Evolutionary conservation across 2,888 invertebrate genomes (phyloP).

Genomic region (Hermaeophaga mercurialis): DNA sequence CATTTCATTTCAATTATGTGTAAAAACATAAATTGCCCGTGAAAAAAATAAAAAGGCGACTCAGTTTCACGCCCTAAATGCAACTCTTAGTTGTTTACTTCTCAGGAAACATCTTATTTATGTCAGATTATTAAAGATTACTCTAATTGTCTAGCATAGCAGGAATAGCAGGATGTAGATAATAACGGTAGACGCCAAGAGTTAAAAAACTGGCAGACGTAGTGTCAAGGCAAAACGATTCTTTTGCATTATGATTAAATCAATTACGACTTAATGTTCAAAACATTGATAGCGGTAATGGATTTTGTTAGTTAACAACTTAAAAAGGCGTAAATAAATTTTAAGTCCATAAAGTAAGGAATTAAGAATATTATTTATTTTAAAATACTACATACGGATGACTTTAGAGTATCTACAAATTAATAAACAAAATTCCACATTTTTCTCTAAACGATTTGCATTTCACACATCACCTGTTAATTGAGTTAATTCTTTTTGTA

Average conservation of each 20-base stretch:
- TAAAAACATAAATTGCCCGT: constrained; percentile 1
- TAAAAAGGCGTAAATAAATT: neutral
- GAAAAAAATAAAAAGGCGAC: neutral
- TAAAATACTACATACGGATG: too few relatives aligned
- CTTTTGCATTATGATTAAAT: constrained; percentile 15
- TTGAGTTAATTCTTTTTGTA: neutral
- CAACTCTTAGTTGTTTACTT: constrained; percentile 8
- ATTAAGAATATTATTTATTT: too few relatives aligned
- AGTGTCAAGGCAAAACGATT: constrained; percentile 15
- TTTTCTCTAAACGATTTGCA: too few relatives aligned
- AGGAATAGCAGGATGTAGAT: constrained; percentile 14
- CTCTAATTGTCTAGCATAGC: constrained; percentile 14
- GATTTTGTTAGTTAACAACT: constrained; percentile 5
- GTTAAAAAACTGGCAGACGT: constrained; percentile 1
- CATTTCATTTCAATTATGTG: neutral
- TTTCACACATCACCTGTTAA: neutral
- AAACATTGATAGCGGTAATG: neutral
- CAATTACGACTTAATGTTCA: constrained; percentile 13
- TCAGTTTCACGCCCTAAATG: constrained; percentile 3
- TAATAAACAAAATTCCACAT: too few relatives aligned
- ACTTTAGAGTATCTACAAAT: too few relatives aligned
- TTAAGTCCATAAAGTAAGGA: too few relatives aligned
- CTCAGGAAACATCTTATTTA: constrained; percentile 25
- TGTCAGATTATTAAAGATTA: constrained; percentile 21
- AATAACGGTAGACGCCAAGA: constrained; percentile 11